Percentiles rank a stretch among this genome's conserved stretches.
Evolutionary conservation across 1,140 invertebrate species (phyloP).

Genomic region (Drosophila carrolli): DNA sequence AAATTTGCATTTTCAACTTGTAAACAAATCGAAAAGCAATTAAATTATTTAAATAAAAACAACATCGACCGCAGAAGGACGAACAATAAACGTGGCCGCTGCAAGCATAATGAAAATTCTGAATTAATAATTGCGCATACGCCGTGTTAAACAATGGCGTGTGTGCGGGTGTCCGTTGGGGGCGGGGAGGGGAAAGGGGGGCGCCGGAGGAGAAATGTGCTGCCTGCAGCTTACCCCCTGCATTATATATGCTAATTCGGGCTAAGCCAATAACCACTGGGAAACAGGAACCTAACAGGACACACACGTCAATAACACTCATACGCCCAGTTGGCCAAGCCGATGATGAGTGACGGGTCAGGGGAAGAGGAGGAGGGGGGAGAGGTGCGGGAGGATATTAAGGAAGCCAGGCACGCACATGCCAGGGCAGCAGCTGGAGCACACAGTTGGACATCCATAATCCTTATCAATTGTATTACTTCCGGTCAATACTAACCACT

Average conservation of each 20-base stretch:
- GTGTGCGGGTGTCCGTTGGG: not conserved
- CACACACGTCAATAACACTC: slow-evolving; percentile 73
- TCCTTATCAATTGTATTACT: slow-evolving; percentile 84
- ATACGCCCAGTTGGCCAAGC: slow-evolving; percentile 75
- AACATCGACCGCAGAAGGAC: slow-evolving; percentile 45
- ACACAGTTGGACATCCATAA: slow-evolving; percentile 67
- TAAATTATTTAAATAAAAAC: slow-evolving; percentile 82
- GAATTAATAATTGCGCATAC: slow-evolving; percentile 74
- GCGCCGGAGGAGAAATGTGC: not conserved
- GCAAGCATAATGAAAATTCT: slow-evolving; percentile 74
- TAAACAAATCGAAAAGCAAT: slow-evolving; percentile 83
- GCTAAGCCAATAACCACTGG: slow-evolving; percentile 52
- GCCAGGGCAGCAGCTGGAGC: slow-evolving; percentile 21
- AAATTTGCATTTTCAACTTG: slow-evolving; percentile 79
- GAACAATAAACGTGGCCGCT: slow-evolving; percentile 59
- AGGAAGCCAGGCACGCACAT: slow-evolving; percentile 28
- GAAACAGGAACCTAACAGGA: slow-evolving; percentile 35
- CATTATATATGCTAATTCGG: slow-evolving; percentile 68
- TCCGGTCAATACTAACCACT: slow-evolving; percentile 84
- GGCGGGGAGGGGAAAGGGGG: not conserved
- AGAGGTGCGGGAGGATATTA: slow-evolving; percentile 25
- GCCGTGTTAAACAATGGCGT: slow-evolving; percentile 37
- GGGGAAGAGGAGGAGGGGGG: not conserved
- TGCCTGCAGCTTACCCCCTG: slow-evolving; percentile 21
- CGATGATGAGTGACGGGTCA: slow-evolving; percentile 50